These are phyloP conservation scores for Phenganax subtilis DNA, from an alignment of 92 coral and sea anemone species.

Conservation along the genomic window DNA sequence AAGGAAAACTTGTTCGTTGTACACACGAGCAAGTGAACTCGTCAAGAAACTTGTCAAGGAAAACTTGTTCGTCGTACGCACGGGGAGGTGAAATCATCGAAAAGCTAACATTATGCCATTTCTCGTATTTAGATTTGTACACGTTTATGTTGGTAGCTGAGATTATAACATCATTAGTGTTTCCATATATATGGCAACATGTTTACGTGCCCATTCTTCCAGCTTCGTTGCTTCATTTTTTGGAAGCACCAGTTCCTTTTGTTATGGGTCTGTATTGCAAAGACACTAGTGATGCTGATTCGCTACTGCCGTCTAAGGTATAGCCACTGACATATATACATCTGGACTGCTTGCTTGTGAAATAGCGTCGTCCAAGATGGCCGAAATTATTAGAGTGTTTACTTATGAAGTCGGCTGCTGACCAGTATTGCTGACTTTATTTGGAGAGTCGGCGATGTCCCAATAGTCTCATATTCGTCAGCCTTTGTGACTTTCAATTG, in stretches of 20 bases:
- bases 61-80: no score
- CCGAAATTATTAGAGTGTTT: no score
- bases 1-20: no score
- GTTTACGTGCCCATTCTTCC: constrained; percentile 97
- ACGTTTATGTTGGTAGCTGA: constrained; percentile 93
- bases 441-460: no score
- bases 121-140: constrained; percentile 60
- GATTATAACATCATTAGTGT: constrained; percentile 63
- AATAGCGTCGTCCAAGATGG: no score
- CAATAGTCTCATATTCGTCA: no score
- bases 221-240: constrained; percentile 78
- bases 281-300: constrained; percentile 58
- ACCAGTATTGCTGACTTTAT: no score
- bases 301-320: constrained; percentile 88
- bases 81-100: neutral
- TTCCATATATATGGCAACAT: constrained; percentile 95
- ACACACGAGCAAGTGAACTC: neutral
- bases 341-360: no score
- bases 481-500: no score
- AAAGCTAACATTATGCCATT: neutral
- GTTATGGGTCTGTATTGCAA: constrained; percentile 86
- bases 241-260: constrained; percentile 97
- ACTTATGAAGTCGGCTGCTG: no score
- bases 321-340: neutral
- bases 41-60: no score